These are phyloP conservation scores for Campoletis sonorensis DNA, from an alignment of 1,140 invertebrate genomes.

Conservation along the genomic window DNA sequence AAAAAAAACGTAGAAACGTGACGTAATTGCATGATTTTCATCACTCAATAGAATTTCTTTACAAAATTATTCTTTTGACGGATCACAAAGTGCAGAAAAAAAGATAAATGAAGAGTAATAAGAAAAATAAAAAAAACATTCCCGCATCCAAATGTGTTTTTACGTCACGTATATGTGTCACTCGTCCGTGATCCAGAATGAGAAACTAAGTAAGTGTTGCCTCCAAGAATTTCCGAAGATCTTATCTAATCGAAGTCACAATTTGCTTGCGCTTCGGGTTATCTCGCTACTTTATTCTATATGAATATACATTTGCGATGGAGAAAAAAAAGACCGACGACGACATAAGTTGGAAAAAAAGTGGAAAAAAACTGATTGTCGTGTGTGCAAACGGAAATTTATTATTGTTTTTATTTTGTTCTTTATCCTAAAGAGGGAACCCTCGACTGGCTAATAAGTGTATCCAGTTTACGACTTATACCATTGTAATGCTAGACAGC, in stretches of 20 bases:
- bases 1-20: no score
- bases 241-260: constrained; percentile 33
- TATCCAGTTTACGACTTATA: background rate
- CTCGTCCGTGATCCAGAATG: constrained; percentile 28
- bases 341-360: background rate
- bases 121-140: background rate
- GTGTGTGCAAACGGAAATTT: no score
- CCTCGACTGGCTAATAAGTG: background rate
- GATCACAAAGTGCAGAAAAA: background rate
- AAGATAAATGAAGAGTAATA: no score
- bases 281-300: background rate
- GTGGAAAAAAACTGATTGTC: no score
- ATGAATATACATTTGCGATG: background rate
- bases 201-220: constrained; percentile 6
- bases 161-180: background rate
- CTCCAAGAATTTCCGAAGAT: constrained; percentile 18
- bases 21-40: no score
- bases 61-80: background rate
- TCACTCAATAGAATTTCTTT: no score
- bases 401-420: background rate
- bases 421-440: background rate
- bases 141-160: background rate
- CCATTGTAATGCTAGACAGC: background rate
- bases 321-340: background rate
- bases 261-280: constrained; percentile 26